Base-by-base conservation (phyloP, 2,797 vertebrate species). In the Coregonus suidteri region DNA sequence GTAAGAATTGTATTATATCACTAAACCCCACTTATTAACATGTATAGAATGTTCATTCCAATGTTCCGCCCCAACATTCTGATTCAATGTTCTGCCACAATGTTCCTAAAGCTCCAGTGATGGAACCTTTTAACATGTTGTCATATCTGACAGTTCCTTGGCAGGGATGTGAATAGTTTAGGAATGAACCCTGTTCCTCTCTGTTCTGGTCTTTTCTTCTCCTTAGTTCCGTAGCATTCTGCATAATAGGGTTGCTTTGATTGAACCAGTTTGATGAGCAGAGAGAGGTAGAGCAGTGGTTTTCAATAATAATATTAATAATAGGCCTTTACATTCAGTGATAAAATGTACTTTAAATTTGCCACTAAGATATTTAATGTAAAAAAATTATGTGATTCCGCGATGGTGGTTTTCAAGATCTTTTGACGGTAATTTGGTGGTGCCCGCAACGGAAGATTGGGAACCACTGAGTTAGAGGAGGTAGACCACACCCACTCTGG, bases 231-330 rank as follows among this genome's bases (percentile, higher is more conserved):
- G 71, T 72, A 30, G 87, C 80, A 56, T 80, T 59, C 76, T 85
- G 88, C 87, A 82, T 84, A 73, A 83, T 15, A 18, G 88, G 84
- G 88, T 89, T 89, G 87, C 85, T 81, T 82, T 89, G 85, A 92
- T 84, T 82, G 84, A 89, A 88, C 89, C 82, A 84, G 81, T 87
- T 87, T 91, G 88, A 92, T 89, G 90, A 80, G 89, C 83, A 74
- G 82, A 83, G 78, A 82, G 88, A 59, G 16, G 18, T 16, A 56
- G 53, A 56, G 16, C 14, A 47, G 41, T 11, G 9, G 41, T 47
- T 47, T 47, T 47, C 41, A 47, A 47, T 47, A 47, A 9, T 13
- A 47, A 47, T 47, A 11, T 47, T 47, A 47, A 47, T 2, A 47
- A 47, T 47, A 47, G 41, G 41, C 41, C 9, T 47, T 47, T 47